Evolutionary conservation across 2,888 invertebrate species (phyloP).

Genomic region (Chironomus tentans): DNA sequence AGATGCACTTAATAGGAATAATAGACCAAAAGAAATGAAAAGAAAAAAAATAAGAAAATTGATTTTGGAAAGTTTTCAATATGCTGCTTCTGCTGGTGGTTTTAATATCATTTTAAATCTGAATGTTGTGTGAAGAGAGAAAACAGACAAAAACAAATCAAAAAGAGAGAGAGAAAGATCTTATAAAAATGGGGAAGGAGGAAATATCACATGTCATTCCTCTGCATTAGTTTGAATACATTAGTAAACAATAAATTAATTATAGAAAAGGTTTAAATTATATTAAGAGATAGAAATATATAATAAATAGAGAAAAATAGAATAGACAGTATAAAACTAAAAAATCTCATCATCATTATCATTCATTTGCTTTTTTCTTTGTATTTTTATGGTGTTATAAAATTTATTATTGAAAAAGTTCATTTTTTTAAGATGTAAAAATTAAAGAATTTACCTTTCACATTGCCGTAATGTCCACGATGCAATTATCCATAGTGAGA

Average conservation of each 20-base stretch:
- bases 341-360: not conserved
- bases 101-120: too few species aligned
- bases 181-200: not conserved
- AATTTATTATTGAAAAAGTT: not conserved
- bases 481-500: conserved; percentile 98
- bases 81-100: too few species aligned
- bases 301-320: too few species aligned
- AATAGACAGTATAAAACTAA: too few species aligned
- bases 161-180: not conserved
- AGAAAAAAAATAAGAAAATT: too few species aligned
- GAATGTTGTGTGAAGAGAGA: too few species aligned
- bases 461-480: conserved; percentile 98
- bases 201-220: not conserved
- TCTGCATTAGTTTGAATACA: not conserved
- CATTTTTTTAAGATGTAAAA: not conserved
- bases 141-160: not conserved
- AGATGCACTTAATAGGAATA: too few species aligned
- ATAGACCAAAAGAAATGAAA: too few species aligned
- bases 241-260: not conserved
- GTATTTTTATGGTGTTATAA: not conserved
- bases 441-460: conserved; percentile 77
- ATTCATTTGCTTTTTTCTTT: not conserved
- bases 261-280: not conserved
- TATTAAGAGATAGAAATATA: too few species aligned
- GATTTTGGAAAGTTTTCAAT: too few species aligned